These are phyloP conservation scores for Lasioglossum leucozonium DNA, from an alignment of 2,888 invertebrate species.

Conservation along the genomic window DNA sequence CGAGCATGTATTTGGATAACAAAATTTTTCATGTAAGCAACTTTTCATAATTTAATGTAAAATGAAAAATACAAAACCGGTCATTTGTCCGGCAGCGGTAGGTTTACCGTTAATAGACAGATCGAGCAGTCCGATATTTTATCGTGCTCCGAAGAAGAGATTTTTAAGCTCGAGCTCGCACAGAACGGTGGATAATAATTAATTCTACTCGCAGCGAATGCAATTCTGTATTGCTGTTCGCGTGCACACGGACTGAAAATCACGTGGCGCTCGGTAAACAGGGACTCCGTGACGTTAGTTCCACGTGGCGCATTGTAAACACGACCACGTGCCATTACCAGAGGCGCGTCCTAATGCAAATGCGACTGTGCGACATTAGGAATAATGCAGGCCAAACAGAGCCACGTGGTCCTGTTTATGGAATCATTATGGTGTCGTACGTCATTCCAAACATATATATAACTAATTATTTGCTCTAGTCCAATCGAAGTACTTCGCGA, in stretches of 20 bases:
- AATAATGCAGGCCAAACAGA: conserved; percentile 26
- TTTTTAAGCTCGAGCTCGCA: not conserved
- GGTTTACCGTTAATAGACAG: no score
- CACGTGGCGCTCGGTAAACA: conserved; percentile 32
- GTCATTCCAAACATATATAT: not conserved
- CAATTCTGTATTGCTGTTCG: conserved; percentile 10
- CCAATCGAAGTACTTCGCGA: no score
- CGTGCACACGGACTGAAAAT: conserved; percentile 8
- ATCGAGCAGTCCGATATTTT: no score
- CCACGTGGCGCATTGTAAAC: conserved; percentile 56
- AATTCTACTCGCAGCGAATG: conserved; percentile 1
- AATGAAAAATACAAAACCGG: no score
- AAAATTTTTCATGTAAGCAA: no score
- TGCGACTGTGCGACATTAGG: conserved; percentile 29
- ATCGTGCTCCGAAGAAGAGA: not conserved
- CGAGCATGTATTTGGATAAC: no score
- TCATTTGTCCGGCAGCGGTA: no score
- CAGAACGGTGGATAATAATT: conserved; percentile 22
- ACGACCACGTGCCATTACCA: conserved; percentile 47
- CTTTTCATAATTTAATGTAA: no score
- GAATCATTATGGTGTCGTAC: not conserved
- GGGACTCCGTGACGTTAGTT: conserved; percentile 14
- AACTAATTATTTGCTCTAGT: not conserved
- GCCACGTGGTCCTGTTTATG: not conserved
- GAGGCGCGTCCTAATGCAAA: conserved; percentile 30